A percentile compares a stretch with the other conserved stretches of the same genome.
Conservation (phyloP, 35 echinoderm and acorn worm species). For the Eucidaris tribuloides region DNA sequence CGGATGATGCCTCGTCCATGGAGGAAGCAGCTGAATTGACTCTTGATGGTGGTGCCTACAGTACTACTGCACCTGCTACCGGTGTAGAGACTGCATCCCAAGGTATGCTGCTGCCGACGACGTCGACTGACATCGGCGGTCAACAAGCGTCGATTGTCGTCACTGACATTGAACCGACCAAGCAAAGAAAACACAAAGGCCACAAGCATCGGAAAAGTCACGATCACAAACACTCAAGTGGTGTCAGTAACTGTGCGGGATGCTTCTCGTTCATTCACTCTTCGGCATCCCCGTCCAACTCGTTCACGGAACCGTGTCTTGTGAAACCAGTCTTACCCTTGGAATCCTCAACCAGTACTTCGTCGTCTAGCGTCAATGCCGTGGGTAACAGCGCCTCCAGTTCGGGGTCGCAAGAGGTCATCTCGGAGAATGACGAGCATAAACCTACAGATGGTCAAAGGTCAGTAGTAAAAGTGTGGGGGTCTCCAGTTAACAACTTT, state of each 20-base stretch:
- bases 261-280: conserved; percentile 85
- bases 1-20: neutral
- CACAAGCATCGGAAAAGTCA: conserved; percentile 19
- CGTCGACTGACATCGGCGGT: no score
- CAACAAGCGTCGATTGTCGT: neutral
- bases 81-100: neutral
- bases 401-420: neutral
- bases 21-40: neutral
- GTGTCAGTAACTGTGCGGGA: conserved; percentile 48
- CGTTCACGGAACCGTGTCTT: conserved; percentile 77
- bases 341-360: conserved; percentile 66
- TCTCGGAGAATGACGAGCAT: neutral
- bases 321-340: conserved; percentile 70
- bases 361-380: conserved; percentile 60
- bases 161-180: conserved; percentile 10
- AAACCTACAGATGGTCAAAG: conserved; percentile 14
- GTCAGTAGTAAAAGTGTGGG: no score
- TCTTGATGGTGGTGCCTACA: neutral
- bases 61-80: neutral
- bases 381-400: conserved; percentile 32
- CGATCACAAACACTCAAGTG: conserved; percentile 18
- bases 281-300: conserved; percentile 57
- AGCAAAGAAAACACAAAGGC: neutral
- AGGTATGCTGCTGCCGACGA: no score
- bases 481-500: no score